Evolutionary conservation across 2,888 invertebrate genomes (phyloP).

Genomic region (Morpho achilles): DNA sequence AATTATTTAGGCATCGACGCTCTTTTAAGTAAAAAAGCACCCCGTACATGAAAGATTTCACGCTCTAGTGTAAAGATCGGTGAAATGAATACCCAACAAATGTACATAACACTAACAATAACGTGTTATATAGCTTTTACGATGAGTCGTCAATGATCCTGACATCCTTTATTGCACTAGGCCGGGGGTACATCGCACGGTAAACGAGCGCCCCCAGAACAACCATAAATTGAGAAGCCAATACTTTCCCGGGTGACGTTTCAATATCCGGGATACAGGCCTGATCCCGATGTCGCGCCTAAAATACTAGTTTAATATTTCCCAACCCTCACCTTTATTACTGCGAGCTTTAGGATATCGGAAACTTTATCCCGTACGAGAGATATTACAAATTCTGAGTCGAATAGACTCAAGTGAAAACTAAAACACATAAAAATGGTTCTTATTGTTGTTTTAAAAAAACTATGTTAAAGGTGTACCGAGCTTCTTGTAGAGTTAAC

Average conservation of each 20-base stretch:
- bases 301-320: conserved; percentile 5
- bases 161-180: too few relatives aligned
- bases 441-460: background rate
- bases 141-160: too few relatives aligned
- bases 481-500: too few relatives aligned
- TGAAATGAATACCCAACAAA: too few relatives aligned
- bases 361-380: conserved; percentile 5
- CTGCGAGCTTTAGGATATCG: conserved; percentile 4
- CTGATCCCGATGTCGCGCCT: conserved; percentile 2
- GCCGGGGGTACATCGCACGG: too few relatives aligned
- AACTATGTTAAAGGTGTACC: background rate
- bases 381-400: background rate
- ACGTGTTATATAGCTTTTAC: too few relatives aligned
- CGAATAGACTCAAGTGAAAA: background rate
- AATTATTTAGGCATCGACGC: too few relatives aligned
- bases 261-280: conserved; percentile 3
- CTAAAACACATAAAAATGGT: background rate
- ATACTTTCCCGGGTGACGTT: conserved; percentile 6
- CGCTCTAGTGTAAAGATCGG: too few relatives aligned
- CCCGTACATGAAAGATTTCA: too few relatives aligned
- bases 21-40: too few relatives aligned
- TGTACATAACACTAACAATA: too few relatives aligned
- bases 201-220: too few relatives aligned
- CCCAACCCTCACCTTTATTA: background rate
- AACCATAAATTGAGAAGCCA: conserved; percentile 8